Evolutionary conservation across 2,888 invertebrate species (phyloP), one percentile per base, ranked within the genome.

Genomic region (Drosophila prostipennis): DNA sequence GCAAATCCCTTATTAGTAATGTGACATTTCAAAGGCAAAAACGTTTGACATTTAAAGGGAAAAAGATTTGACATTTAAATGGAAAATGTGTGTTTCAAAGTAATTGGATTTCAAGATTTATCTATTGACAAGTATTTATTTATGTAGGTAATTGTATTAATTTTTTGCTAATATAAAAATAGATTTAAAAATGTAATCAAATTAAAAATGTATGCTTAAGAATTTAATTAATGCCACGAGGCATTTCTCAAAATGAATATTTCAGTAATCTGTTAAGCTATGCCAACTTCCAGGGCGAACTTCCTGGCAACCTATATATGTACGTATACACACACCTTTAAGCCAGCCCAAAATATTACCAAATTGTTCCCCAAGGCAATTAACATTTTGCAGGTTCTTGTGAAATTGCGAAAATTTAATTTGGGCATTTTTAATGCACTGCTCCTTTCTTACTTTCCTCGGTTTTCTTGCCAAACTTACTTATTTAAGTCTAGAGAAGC

Each of bases 211-310:
- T 34, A 4, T 34, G 11, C 10, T 34, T 34, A 34, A 5, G 34
- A 11, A 11, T 34, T 34, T 11, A 11, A 11, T 34, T 13, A 13
- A 34, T 34, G 40, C 16, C 10, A 13, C 0, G 4, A 23, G 13
- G 4, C 16, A 26, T 32, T 16, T 10, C 13, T 13, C 11, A 6
- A 13, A 36, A 32, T 57, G 5, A 39, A 56, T 57, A 57, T 55
- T 58, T 40, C 10, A 58, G 8, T 40, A 32, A 58, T 58, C 58
- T 29, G 29, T 40, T 23, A 13, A 56, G 57, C 56, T 53, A 34
- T 19, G 11, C 13, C 16, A 40, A 56, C 19, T 23, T 54, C 10
- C 6, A 29, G 5, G 7, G 13, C 26, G 3, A 39, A 11, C 39
- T 19, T 55, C 19, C 6, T 14, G 29, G 29, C 11, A 54, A 29